Evolutionary conservation across 2,797 vertebrate genomes (phyloP), one percentile per base, ranked within the genome.

Genomic region (Liasis olivaceus): DNA sequence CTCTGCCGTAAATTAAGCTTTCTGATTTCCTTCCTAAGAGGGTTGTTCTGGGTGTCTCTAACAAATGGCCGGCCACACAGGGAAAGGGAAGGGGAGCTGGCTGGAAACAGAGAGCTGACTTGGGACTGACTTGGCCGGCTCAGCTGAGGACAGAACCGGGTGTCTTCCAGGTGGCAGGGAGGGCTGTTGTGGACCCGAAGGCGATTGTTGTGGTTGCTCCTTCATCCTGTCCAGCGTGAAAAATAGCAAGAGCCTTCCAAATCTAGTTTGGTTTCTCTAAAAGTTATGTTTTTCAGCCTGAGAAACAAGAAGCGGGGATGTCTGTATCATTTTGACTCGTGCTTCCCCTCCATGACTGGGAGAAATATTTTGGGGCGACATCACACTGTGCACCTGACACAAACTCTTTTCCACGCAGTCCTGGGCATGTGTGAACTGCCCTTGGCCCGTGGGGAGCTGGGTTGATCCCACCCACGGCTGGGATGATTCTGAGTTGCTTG

Each of bases 11-110:
- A 87, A 77, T 0, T 59, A 20, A 95, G 0, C 51, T 62, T 66
- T 93, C 42, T 15, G 24, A 94, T 95, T 95, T 94, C 95, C 93
- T 95, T 89, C 93, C 88, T 12, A 0, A 36, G 84, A 94, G 11
- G 7, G 89, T 13, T n/a, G 0, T 20, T 84, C 0, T 0, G 0
- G 0, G 0, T 14, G 62, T 42, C 88, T 88, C 5, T 0, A 93
- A 90, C 89, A 42, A 91, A 66, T 24, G 89, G 69, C 85, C 92
- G 91, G 31, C 93, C 88, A 0, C 0, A 0, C 58, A 26, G 89
- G 91, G 85, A 60, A 14, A 12, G 56, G 0, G 0, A 60, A 36
- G 31, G 31, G 31, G 31, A 36, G 2, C 14, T 20, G 8, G 4
- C 88, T 92, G 90, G 1, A 81, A 92, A 63, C 0, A 69, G 91